phyloP scores from a whole-genome alignment of 2,797 vertebrate genomes.

The Chlorospingus semifuscus region DNA sequence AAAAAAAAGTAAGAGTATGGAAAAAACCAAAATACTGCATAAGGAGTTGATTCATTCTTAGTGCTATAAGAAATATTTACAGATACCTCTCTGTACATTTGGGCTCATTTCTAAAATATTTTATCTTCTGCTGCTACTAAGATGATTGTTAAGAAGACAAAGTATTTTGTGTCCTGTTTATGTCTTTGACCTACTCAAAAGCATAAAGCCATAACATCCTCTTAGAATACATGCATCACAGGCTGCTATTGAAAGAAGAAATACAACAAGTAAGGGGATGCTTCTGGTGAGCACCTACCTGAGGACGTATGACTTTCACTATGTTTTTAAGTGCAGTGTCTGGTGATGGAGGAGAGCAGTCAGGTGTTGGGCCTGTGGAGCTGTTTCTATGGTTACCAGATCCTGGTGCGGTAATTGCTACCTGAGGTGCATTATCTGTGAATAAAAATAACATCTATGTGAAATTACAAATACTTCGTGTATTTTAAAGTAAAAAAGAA shows the following conservation, averaged over 20 bases:
- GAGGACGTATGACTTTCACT: slow-evolving; percentile 97
- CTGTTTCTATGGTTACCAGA: slow-evolving; percentile 92
- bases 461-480: slow-evolving; percentile 49
- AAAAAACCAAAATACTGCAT: not conserved
- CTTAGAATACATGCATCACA: not conserved
- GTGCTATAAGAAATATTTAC: not conserved
- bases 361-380: slow-evolving; percentile 93
- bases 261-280: not conserved
- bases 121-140: not conserved
- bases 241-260: not conserved
- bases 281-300: slow-evolving; percentile 80
- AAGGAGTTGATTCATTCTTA: not conserved
- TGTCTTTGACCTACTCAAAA: not conserved
- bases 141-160: not conserved
- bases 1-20: not conserved
- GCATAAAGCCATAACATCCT: not conserved
- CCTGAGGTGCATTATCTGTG: slow-evolving; percentile 89
- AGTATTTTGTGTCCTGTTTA: not conserved
- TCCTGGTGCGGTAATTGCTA: slow-evolving; percentile 85
- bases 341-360: slow-evolving; percentile 96
- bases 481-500: slow-evolving; percentile 35
- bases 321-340: slow-evolving; percentile 98
- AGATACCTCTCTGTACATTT: not conserved
- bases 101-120: not conserved
- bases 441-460: slow-evolving; percentile 73